phyloP scores from a whole-genome alignment of 2,888 invertebrate species.

The Tenthredo distinguenda region DNA sequence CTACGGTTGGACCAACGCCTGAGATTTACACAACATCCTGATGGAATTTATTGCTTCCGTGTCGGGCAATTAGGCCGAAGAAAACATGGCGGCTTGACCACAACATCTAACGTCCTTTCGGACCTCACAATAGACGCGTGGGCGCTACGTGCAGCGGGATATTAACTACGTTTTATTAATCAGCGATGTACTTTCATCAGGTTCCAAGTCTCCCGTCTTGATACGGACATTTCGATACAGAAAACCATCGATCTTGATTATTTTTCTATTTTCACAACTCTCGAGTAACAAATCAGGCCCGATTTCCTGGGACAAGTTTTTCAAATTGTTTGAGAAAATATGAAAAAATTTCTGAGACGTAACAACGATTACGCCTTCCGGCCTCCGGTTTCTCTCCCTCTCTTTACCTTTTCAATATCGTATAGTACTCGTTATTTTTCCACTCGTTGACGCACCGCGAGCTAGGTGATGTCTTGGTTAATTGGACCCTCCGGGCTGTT shows the following conservation, averaged over 20 bases:
- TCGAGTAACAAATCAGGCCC: neutral
- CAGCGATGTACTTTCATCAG: neutral
- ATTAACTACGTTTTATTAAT: constrained; percentile 4
- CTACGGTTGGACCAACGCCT: neutral
- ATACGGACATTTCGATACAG: neutral
- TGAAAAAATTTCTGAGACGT: neutral
- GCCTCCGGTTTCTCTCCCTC: neutral
- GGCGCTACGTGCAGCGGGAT: neutral
- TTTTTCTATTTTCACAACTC: too few relatives aligned
- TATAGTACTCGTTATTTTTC: constrained; percentile 11
- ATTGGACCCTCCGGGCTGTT: constrained; percentile 21
- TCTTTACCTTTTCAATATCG: neutral
- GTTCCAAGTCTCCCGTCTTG: neutral
- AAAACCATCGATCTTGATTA: neutral
- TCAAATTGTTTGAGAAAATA: neutral
- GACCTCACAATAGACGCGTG: constrained; percentile 9
- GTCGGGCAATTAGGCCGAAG: constrained; percentile 35
- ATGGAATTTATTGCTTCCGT: constrained; percentile 37
- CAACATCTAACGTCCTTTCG: constrained; percentile 4
- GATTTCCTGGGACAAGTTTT: neutral
- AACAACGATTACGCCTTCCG: neutral
- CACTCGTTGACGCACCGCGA: neutral
- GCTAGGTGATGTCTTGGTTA: constrained; percentile 13
- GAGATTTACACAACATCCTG: constrained; percentile 22
- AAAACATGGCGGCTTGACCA: constrained; percentile 30